phyloP scores from a whole-genome alignment of 2,113 vertebrate species.

The Pandion haliaetus region DNA sequence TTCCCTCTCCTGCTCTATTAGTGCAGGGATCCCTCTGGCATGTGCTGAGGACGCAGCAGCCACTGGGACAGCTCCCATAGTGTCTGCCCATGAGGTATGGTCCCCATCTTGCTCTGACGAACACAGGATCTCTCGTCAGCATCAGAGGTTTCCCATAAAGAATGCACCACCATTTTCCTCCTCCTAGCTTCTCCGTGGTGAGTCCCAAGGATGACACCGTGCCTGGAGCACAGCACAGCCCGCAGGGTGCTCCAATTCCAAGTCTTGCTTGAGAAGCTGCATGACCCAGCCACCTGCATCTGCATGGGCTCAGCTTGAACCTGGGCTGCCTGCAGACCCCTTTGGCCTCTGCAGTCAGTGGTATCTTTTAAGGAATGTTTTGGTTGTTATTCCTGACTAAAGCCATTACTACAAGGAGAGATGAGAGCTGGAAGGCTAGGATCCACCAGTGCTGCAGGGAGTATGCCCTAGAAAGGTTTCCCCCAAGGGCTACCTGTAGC shows the following conservation, averaged over 20 bases:
- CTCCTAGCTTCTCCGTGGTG: neutral
- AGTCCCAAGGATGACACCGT: neutral
- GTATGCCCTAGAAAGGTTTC: neutral
- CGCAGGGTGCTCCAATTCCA: rapidly evolving
- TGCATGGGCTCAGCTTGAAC: neutral
- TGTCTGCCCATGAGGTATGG: rapidly evolving
- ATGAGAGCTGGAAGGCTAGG: neutral
- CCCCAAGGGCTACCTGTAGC: too few relatives aligned
- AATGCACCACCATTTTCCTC: neutral
- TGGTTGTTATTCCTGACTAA: neutral
- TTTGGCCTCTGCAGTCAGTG: neutral
- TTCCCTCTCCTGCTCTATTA: neutral
- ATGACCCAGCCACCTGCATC: neutral
- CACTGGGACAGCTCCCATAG: neutral
- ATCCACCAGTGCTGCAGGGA: neutral
- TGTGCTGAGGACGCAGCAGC: neutral
- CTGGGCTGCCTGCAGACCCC: neutral
- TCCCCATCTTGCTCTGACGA: neutral
- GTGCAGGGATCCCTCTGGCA: neutral
- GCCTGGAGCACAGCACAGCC: neutral
- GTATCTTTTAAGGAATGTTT: neutral
- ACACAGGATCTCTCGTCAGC: neutral
- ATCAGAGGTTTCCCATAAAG: neutral
- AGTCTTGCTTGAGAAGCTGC: neutral
- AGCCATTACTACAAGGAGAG: neutral